Evolutionary conservation across 2,797 vertebrate genomes (phyloP).

Genomic region (Holocentrus rufus): DNA sequence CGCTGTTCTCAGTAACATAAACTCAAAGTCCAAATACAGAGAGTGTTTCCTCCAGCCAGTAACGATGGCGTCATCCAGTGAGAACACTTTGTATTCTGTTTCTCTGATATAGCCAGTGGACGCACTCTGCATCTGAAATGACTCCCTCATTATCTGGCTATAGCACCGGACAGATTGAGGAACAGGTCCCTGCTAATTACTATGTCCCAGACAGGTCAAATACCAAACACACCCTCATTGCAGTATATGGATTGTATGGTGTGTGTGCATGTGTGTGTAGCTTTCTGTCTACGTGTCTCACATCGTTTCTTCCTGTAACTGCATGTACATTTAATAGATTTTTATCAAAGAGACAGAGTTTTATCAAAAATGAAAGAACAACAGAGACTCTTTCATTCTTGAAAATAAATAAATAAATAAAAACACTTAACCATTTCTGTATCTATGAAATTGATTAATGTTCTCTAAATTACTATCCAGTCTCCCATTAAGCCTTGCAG

Average conservation of each 20-base stretch:
- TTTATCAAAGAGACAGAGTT: neutral
- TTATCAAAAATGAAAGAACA: neutral
- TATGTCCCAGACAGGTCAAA: constrained; percentile 23
- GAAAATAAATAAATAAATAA: neutral
- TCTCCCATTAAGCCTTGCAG: constrained; percentile 4
- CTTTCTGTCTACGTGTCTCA: neutral
- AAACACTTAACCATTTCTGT: constrained; percentile 16
- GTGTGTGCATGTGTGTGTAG: neutral
- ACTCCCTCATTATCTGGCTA: constrained; percentile 24
- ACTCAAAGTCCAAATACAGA: neutral
- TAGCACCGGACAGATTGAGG: constrained; percentile 13
- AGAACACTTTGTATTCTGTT: constrained; percentile 13
- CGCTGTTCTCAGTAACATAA: constrained; percentile 4
- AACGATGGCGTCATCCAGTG: constrained; percentile 5
- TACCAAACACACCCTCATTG: constrained; percentile 1
- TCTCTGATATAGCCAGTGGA: constrained; percentile 20
- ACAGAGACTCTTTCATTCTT: constrained; percentile 13
- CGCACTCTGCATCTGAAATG: constrained; percentile 23
- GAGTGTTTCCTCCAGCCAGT: neutral
- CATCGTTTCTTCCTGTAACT: neutral
- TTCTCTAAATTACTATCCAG: constrained; percentile 25
- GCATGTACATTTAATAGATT: neutral
- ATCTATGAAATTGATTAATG: constrained; percentile 22
- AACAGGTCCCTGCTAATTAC: constrained; percentile 25
- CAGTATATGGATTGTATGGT: neutral